phyloP scores from a whole-genome alignment of 2,113 vertebrate species.

The Callionymus lyra region DNA sequence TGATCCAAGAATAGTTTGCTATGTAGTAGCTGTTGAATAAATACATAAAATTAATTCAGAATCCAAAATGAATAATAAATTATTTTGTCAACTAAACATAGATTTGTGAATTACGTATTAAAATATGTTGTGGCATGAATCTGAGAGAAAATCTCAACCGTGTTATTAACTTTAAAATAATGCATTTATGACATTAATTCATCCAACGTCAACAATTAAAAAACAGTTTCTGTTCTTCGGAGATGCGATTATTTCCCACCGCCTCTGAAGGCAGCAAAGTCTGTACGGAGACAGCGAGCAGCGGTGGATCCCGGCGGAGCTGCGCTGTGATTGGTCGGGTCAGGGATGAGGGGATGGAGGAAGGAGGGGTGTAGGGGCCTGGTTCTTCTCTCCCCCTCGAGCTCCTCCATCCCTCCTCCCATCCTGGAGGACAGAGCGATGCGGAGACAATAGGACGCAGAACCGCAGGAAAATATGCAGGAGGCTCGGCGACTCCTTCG shows the following conservation, averaged over 20 bases:
- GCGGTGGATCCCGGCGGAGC: slow-evolving; percentile 32
- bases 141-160: no score
- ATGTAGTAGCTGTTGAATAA: no score
- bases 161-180: no score
- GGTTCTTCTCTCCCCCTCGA: slow-evolving; percentile 5
- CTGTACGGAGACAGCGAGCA: slow-evolving; percentile 63
- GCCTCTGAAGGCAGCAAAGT: slow-evolving; percentile 41
- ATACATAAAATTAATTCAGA: no score
- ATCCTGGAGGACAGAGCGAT: slow-evolving; percentile 47
- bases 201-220: no score
- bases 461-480: slow-evolving; percentile 30
- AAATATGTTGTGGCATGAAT: no score
- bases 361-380: slow-evolving; percentile 13
- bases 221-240: no score
- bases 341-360: not conserved
- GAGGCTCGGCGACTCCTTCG: slow-evolving; percentile 33
- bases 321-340: slow-evolving; percentile 48
- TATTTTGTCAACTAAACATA: no score
- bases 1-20: no score
- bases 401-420: slow-evolving; percentile 26
- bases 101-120: no score
- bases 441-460: slow-evolving; percentile 64
- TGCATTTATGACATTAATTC: no score
- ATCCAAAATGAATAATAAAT: no score
- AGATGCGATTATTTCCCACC: slow-evolving; percentile 4